Base-by-base conservation (phyloP, 2,113 vertebrate genomes). In the Nothobranchius furzeri region DNA sequence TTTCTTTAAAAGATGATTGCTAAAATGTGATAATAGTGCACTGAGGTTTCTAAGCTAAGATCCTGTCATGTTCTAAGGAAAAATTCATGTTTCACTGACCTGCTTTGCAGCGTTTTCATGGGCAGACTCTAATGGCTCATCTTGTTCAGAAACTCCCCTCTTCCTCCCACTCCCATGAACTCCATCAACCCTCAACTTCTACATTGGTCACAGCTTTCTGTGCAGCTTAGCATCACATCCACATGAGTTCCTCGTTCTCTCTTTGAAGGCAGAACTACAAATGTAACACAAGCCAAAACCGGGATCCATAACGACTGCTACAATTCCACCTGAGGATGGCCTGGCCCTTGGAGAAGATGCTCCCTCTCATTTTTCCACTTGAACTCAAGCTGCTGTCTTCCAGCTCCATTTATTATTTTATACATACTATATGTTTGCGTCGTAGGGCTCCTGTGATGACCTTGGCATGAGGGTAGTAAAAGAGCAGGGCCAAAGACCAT, bases 391-490 rank as follows among this genome's bases (percentile, higher is more conserved):
- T 20, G 20, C 20, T 1, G 43, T 61, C 17, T 8, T 20, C 20
- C 20, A 20, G 20, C 20, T 20, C 20, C 20, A 20, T 20, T 20
- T 20, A 20, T 20, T 1, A 20, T 20, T 20, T 20, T 42, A 51
- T 51, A 0, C 47, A 2, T 52, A 45, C 59, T 25, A 61, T 37
- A 57, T 58, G 0, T 78, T 86, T 86, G 81, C 84, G 89, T 89
- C 83, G 81, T 74, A 20, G 57, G 63, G 74, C 77, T 87, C 84
- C 88, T 75, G 83, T 86, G 85, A 88, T 90, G 90, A 93, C 70
- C 51, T 87, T 77, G 65, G 85, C 79, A 83, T 81, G 88, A 77
- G 90, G 83, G 87, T 92, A 91, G 92, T 92, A 92, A 92, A 92
- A 84, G 88, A 92, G 90, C 85, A 84, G 76, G 88, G 85, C 89